Conservation (phyloP, 2,888 invertebrate species). For the Cantharis rustica region DNA sequence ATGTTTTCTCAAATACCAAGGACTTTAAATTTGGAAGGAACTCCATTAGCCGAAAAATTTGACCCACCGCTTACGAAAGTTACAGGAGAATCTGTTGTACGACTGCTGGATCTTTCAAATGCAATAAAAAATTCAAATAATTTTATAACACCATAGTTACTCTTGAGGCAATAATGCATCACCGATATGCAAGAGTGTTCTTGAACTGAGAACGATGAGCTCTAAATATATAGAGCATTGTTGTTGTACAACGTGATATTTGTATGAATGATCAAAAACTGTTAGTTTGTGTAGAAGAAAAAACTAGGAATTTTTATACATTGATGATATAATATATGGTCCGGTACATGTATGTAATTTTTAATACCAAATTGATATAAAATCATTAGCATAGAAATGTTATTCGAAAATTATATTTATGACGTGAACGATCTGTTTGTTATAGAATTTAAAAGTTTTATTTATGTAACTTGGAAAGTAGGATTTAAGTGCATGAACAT, state of each 20-base stretch:
- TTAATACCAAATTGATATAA: not conserved
- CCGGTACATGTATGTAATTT: not conserved
- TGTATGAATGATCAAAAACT: not conserved
- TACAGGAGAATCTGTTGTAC: constrained; percentile 44
- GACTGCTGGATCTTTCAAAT: constrained; percentile 30
- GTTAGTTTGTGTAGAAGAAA: not conserved
- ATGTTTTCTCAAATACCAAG: constrained; percentile 51
- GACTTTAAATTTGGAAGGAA: constrained; percentile 49
- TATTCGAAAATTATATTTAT: not conserved
- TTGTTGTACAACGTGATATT: not conserved
- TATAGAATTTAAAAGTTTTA: not conserved
- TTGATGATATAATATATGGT: not conserved
- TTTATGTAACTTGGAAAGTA: not conserved
- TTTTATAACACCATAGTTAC: not conserved
- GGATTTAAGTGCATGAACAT: not conserved
- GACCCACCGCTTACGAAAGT: constrained; percentile 50
- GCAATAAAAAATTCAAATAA: not conserved
- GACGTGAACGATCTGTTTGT: not conserved
- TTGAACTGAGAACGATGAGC: not conserved
- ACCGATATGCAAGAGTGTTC: not conserved
- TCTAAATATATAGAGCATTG: not conserved
- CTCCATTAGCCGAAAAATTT: constrained; percentile 49
- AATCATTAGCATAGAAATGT: not conserved
- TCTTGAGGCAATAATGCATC: constrained; percentile 1
- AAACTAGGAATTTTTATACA: not conserved